phyloP scores from a whole-genome alignment of 2,888 invertebrate genomes.

The Exephanes ischioxanthus region DNA sequence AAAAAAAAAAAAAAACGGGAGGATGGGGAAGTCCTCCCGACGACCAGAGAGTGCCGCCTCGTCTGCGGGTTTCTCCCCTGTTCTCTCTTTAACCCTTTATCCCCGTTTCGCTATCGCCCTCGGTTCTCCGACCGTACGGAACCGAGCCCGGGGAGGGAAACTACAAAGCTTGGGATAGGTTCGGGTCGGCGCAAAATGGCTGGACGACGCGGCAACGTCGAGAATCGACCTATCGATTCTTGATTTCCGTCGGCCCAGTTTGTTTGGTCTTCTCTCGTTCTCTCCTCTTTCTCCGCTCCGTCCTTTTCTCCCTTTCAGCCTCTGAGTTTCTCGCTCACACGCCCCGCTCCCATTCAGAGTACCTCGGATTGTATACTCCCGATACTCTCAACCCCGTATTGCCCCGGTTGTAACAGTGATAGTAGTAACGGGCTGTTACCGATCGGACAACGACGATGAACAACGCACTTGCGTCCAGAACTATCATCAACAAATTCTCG shows the following conservation, averaged over 20 bases:
- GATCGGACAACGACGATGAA: slow-evolving; percentile 17
- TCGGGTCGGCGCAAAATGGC: slow-evolving; percentile 63
- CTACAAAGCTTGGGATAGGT: slow-evolving; percentile 64
- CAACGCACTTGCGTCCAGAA: background rate
- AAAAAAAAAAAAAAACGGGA: slow-evolving; percentile 14
- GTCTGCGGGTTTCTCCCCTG: slow-evolving; percentile 5
- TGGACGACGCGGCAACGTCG: slow-evolving; percentile 48
- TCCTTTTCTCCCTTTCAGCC: slow-evolving; percentile 24
- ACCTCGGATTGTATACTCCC: slow-evolving; percentile 11
- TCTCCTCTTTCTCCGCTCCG: background rate
- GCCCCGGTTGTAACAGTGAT: background rate
- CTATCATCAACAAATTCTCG: background rate
- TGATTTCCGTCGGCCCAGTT: slow-evolving; percentile 70
- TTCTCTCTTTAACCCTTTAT: slow-evolving; percentile 41
- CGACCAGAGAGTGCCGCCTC: background rate
- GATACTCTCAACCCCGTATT: slow-evolving; percentile 19
- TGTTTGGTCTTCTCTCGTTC: slow-evolving; percentile 20
- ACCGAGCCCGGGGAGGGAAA: slow-evolving; percentile 22
- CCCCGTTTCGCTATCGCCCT: slow-evolving; percentile 25
- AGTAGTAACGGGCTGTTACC: slow-evolving; percentile 29
- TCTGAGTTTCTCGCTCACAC: background rate
- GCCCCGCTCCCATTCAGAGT: slow-evolving; percentile 43
- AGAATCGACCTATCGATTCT: slow-evolving; percentile 71
- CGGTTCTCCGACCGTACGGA: slow-evolving; percentile 9
- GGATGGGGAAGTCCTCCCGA: slow-evolving; percentile 47